Base-by-base conservation (phyloP, 1,140 invertebrate species). In the Lucilia sericata region DNA sequence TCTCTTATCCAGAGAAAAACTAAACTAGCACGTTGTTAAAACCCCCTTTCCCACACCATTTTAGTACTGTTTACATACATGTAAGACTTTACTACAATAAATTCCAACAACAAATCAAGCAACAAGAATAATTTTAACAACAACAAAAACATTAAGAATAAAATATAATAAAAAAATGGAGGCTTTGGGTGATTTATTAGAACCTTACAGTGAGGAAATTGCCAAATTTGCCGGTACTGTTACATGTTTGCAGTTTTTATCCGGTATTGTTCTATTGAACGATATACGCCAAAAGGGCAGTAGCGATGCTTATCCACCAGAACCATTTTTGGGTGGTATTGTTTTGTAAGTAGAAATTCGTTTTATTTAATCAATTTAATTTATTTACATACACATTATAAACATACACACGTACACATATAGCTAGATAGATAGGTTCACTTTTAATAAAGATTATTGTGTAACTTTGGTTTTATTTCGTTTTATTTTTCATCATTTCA, bases 281-380 rank as follows among this genome's bases (percentile, higher is more conserved):
- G 94, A 95, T 85, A 95, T 96, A 84, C 93, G 94, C 47, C 93
- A 94, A 86, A 94, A 94, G 87, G 92, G 93, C 36, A 93, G 91
- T 87, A 94, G 95, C 13, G 91, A 93, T 85, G 93, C 93, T 84
- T 92, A 94, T 83, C 93, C 94, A 80, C 91, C 94, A 42, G 94
- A 94, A 88, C 94, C 95, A 2, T 96, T 96, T 91, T 86, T 96
- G 65, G 95, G 95, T 70, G 95, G 95, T 91, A 87, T 95, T 87
- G 93, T 94, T 86, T 93, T 96, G 96, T 96, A 91, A 94, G 95
- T 94, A 84, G 12, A 70, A 21, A 25, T 42, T 5, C 10, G 14
- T 55, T 55, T 55, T 36, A 36, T 36, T 36, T 36, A 36, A 36
- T 36, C 36, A 36, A 10, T 42, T 42, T 42, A 42, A 8, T 7